These are phyloP conservation scores for Penaeus indicus DNA, from an alignment of 1,140 invertebrate species.

Conservation along the genomic window DNA sequence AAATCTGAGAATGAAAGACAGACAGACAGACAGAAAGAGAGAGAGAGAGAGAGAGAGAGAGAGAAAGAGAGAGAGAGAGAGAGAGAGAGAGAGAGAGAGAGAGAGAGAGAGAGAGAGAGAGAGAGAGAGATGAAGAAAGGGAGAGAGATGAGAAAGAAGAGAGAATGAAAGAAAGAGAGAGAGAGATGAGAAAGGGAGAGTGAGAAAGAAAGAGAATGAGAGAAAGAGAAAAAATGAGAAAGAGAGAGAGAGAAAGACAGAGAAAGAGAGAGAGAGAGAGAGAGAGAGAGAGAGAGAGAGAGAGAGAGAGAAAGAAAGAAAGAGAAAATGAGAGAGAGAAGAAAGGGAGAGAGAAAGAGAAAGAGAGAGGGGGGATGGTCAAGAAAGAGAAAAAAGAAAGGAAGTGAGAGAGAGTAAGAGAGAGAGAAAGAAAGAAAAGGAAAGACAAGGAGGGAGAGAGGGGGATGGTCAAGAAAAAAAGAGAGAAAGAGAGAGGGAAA, in stretches of 20 bases:
- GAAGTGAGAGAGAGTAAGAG: too few relatives aligned
- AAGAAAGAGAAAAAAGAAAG: too few relatives aligned
- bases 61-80: slow-evolving; percentile 8
- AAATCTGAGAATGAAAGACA: not conserved
- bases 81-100: not conserved
- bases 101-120: not conserved
- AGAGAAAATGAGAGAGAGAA: too few relatives aligned
- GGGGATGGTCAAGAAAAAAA: too few relatives aligned
- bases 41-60: slow-evolving; percentile 14
- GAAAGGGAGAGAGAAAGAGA: too few relatives aligned
- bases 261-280: not conserved
- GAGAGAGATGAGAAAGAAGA: not conserved
- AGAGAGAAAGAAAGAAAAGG: too few relatives aligned
- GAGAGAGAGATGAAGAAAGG: not conserved
- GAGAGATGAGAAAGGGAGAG: not conserved
- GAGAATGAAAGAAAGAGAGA: not conserved
- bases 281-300: not conserved
- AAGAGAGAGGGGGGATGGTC: too few relatives aligned
- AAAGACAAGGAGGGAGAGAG: too few relatives aligned
- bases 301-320: not conserved
- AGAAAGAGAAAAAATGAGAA: not conserved
- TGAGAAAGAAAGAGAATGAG: not conserved
- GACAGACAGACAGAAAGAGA: not conserved
- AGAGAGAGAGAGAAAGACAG: not conserved
- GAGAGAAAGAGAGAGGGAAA: too few relatives aligned